Base-by-base conservation (phyloP, 2,888 invertebrate genomes). In the Sinodicranocentrus sp. region DNA sequence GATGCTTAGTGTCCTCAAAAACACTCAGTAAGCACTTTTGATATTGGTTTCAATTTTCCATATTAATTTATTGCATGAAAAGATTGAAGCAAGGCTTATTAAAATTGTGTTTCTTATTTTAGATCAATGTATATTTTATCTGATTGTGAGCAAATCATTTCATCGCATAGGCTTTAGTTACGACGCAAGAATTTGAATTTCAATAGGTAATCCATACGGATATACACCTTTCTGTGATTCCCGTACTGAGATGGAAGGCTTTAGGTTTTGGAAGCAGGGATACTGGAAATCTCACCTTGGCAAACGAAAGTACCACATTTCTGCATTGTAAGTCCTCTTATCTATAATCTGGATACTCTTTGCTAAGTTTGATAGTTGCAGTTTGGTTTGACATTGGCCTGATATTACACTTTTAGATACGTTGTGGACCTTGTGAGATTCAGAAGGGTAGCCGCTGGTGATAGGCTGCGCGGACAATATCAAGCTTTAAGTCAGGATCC, bases 161-260 rank as follows among this genome's bases (percentile, higher is more conserved):
- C n/a, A n/a, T n/a, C n/a, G n/a, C n/a, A n/a, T n/a, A n/a, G n/a
- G n/a, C n/a, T n/a, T n/a, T n/a, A n/a, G n/a, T n/a, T n/a, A n/a
- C n/a, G n/a, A n/a, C n/a, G n/a, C n/a, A n/a, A n/a, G 99, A 97
- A 90, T 99, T 98, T 91, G 96, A 95, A 1, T 99, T 99, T 92
- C 95, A 98, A 90, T 99, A 98, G 79, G 71, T 10, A 80, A 80
- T 57, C 72, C 72, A 0, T 99, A 99, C 90, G 98, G 98, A 0
- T 99, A 99, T 91, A 98, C 98, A 0, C 99, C 99, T 0, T 99
- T 99, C 92, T 99, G 99, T 92, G 98, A 98, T 89, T 98, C 97
- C 84, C 93, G 98, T 79, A 96, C 93, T 88, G 98, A 99, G 91
- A 99, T 99, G 99, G 99, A 99, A 91, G 99, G 99, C 5, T 99